Base-by-base conservation (phyloP, 2,888 invertebrate species). In the Dascillus cervinus region DNA sequence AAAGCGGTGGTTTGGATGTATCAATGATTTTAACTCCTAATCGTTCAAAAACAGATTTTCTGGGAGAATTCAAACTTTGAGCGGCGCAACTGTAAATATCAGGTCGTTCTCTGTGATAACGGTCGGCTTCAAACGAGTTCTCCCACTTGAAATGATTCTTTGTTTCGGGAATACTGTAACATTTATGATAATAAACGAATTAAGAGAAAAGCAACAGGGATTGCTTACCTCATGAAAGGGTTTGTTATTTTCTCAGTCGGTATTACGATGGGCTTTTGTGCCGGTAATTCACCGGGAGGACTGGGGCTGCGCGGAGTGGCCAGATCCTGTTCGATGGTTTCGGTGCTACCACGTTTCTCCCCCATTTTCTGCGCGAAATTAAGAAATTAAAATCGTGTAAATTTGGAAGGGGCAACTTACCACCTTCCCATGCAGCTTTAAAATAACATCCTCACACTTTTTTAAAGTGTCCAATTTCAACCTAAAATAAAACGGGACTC, bases 371-470 rank as follows among this genome's bases (percentile, higher is more conserved):
- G n/a, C n/a, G n/a, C n/a, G n/a, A n/a, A n/a, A 17, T 17, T 8
- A 17, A 8, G 17, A 17, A 8, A 8, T 6, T 17, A 6, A 8
- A 4, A 8, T 6, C 17, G 8, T 17, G 17, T 17, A 17, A 17
- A 17, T n/a, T n/a, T n/a, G n/a, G n/a, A n/a, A n/a, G n/a, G n/a
- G n/a, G n/a, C 10, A 17, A 56, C 58, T 56, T 64, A 78, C 81
- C 72, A 79, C 75, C 71, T 77, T 81, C 23, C 71, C 66, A 48
- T 76, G 72, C 41, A 82, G 67, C 60, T 78, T 81, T 31, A 73
- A 60, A 19, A 82, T 64, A 34, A 82, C 78, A 54, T 75, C 75
- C 62, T 82, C 80, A 56, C 80, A 81, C 63, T 77, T 77, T 11
- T 71, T 63, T 26, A 82, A 59, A 29, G 79, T 80, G 46, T 78